These are phyloP conservation scores for Lasioglossum leucozonium DNA, from an alignment of 2,888 invertebrate species.

Conservation along the genomic window DNA sequence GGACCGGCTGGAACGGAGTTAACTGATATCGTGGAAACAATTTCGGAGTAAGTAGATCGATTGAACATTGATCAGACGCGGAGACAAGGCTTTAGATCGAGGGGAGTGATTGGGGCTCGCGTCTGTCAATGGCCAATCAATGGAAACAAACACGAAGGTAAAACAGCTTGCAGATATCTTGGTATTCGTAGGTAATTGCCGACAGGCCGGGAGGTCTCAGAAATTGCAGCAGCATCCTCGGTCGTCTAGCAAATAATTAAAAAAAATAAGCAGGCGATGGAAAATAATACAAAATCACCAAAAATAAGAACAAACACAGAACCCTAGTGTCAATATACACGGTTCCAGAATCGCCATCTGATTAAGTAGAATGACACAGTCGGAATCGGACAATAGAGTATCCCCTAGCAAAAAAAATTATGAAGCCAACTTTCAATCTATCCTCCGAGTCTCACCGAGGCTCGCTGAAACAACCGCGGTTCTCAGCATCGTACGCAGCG, in stretches of 20 bases:
- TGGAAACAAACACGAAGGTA: neutral
- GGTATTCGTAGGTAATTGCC: neutral
- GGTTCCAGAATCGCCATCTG: neutral
- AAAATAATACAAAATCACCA: neutral
- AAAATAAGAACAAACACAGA: neutral
- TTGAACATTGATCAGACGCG: neutral
- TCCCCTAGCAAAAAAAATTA: neutral
- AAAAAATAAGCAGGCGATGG: no score
- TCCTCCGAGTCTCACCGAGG: neutral
- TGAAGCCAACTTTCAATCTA: neutral
- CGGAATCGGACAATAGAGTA: neutral
- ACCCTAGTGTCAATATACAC: no score
- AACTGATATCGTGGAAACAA: neutral
- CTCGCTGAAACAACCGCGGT: neutral
- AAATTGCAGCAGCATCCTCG: neutral
- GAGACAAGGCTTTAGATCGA: neutral
- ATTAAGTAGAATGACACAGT: neutral
- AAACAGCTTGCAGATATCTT: neutral
- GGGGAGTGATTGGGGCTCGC: neutral
- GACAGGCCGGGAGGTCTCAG: neutral
- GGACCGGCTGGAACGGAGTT: neutral
- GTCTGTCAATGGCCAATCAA: neutral
- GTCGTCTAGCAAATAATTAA: no score
- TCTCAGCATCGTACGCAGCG: neutral
- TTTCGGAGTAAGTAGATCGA: constrained; percentile 8